These are phyloP conservation scores for Neolamprologus tretocephalus DNA, from an alignment of 2,113 vertebrate genomes.

Conservation along the genomic window DNA sequence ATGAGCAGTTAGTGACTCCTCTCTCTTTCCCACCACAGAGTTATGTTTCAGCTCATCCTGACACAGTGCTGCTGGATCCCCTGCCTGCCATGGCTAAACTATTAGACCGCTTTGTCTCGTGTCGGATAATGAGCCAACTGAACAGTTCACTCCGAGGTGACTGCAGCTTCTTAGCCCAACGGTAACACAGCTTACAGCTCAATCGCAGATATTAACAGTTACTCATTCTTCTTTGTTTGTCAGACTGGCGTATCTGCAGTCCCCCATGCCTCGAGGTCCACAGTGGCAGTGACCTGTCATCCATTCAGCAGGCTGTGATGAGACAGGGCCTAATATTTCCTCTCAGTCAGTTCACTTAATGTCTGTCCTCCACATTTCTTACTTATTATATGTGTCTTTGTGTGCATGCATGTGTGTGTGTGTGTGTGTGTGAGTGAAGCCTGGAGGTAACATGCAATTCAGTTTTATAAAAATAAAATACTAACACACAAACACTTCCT, in stretches of 20 bases:
- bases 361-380: not conserved
- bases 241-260: slow-evolving; percentile 64
- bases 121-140: slow-evolving; percentile 66
- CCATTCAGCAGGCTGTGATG: slow-evolving; percentile 35
- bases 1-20: not conserved
- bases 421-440: not conserved
- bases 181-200: not conserved
- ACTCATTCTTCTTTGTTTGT: not conserved
- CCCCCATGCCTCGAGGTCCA: slow-evolving; percentile 68
- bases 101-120: slow-evolving; percentile 69
- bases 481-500: not conserved
- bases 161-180: not conserved
- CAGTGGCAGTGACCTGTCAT: slow-evolving; percentile 17
- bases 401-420: not conserved
- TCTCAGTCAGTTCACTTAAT: slow-evolving; percentile 59
- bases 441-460: not conserved
- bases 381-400: not conserved
- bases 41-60: slow-evolving; percentile 60
- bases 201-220: not conserved
- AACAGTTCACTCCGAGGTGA: slow-evolving; percentile 59
- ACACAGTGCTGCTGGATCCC: slow-evolving; percentile 67
- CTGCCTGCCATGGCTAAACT: slow-evolving; percentile 65
- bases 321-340: slow-evolving; percentile 55
- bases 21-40: slow-evolving; percentile 20
- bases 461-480: not conserved